These are phyloP conservation scores for Gambusia yucatana DNA, from an alignment of 2,797 vertebrate species.

Conservation along the genomic window DNA sequence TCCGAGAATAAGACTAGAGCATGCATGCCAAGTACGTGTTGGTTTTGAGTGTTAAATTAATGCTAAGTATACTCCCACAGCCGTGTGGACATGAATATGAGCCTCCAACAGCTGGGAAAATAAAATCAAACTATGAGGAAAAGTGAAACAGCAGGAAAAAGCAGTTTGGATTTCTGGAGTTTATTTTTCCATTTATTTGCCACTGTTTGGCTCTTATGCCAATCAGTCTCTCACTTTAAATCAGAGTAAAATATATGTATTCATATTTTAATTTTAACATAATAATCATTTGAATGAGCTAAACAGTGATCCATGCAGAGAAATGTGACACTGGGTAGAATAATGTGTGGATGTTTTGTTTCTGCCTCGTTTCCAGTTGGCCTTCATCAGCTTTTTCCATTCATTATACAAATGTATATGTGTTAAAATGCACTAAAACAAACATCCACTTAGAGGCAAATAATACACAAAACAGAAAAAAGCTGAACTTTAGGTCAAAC, in stretches of 20 bases:
- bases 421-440: slow-evolving; percentile 24
- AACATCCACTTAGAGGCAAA: slow-evolving; percentile 28
- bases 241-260: neutral
- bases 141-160: neutral
- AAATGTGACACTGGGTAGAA: neutral
- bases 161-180: neutral
- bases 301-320: neutral
- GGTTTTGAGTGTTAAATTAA: neutral
- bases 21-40: neutral
- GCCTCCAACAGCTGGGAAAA: neutral
- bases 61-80: neutral
- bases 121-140: neutral
- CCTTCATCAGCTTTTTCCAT: slow-evolving; percentile 23
- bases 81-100: neutral
- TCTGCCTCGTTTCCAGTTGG: slow-evolving; percentile 7
- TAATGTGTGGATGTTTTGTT: neutral
- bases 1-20: neutral
- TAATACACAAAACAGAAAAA: slow-evolving; percentile 52
- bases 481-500: slow-evolving; percentile 72
- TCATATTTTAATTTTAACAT: neutral
- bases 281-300: neutral
- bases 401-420: slow-evolving; percentile 19
- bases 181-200: neutral
- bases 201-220: neutral
- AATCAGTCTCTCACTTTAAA: neutral